These are phyloP conservation scores for Glyphotaelius pellucidus DNA, from an alignment of 2,888 invertebrate species.

Conservation along the genomic window DNA sequence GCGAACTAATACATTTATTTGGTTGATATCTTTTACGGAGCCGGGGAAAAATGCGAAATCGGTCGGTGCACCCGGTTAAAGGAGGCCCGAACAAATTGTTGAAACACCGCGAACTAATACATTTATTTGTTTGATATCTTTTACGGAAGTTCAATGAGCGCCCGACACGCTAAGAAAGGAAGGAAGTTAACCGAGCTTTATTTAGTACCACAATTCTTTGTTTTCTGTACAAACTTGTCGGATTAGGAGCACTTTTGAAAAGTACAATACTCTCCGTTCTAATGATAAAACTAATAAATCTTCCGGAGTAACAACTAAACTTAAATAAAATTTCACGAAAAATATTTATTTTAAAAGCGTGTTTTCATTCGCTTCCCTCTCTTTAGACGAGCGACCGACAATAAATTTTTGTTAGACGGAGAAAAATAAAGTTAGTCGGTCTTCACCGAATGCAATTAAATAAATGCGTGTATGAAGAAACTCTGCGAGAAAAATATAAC, in stretches of 20 bases:
- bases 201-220: slow-evolving; percentile 4
- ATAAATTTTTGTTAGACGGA: not conserved
- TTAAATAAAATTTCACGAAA: not conserved
- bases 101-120: slow-evolving; percentile 35
- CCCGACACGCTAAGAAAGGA: not conserved
- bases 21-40: slow-evolving; percentile 39
- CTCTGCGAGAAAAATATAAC: not conserved
- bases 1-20: slow-evolving; percentile 40
- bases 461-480: not conserved
- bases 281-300: not conserved
- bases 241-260: not conserved
- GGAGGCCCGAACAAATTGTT: slow-evolving; percentile 26
- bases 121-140: slow-evolving; percentile 23
- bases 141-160: slow-evolving; percentile 22
- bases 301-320: not conserved
- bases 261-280: not conserved
- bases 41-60: slow-evolving; percentile 34
- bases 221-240: not conserved
- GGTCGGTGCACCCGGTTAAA: not conserved
- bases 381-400: not conserved
- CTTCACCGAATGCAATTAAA: not conserved
- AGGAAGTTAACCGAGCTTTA: slow-evolving; percentile 10
- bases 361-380: not conserved
- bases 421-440: not conserved
- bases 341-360: not conserved